These are phyloP conservation scores for Dicrostonyx torquatus DNA, from an alignment of 2,797 vertebrate species.

Conservation along the genomic window DNA sequence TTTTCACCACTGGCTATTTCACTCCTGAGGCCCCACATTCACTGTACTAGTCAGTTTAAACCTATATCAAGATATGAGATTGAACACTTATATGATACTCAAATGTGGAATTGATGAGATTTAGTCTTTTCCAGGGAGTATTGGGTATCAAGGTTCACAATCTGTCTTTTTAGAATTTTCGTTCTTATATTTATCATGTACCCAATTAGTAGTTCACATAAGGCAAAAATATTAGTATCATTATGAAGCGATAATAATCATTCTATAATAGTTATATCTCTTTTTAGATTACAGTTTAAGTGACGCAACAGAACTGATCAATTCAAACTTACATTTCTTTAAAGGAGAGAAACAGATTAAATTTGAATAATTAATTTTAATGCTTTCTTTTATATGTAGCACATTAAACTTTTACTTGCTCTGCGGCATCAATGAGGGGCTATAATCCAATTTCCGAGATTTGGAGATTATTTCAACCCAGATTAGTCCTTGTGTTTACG, in stretches of 20 bases:
- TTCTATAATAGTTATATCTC: constrained; percentile 76
- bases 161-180: constrained; percentile 58
- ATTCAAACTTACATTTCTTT: constrained; percentile 74
- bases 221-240: constrained; percentile 65
- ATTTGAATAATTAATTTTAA: constrained; percentile 89
- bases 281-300: constrained; percentile 75
- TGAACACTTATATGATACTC: constrained; percentile 39
- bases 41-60: constrained; percentile 20
- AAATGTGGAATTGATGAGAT: constrained; percentile 26
- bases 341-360: constrained; percentile 83
- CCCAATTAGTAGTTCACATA: not conserved
- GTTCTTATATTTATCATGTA: constrained; percentile 61
- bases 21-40: not conserved
- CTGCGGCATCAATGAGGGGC: constrained; percentile 77
- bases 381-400: constrained; percentile 83
- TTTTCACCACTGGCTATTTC: constrained; percentile 10
- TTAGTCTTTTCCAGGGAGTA: constrained; percentile 48
- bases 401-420: constrained; percentile 86
- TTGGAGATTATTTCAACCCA: constrained; percentile 74
- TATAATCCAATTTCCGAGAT: constrained; percentile 78
- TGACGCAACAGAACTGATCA: constrained; percentile 67
- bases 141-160: constrained; percentile 23
- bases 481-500: constrained; percentile 43
- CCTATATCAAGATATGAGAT: constrained; percentile 41
- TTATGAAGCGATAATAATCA: constrained; percentile 55